Evolutionary conservation across 64 coral and sea anemone genomes (phyloP).

Genomic region (Orbicella faveolata): DNA sequence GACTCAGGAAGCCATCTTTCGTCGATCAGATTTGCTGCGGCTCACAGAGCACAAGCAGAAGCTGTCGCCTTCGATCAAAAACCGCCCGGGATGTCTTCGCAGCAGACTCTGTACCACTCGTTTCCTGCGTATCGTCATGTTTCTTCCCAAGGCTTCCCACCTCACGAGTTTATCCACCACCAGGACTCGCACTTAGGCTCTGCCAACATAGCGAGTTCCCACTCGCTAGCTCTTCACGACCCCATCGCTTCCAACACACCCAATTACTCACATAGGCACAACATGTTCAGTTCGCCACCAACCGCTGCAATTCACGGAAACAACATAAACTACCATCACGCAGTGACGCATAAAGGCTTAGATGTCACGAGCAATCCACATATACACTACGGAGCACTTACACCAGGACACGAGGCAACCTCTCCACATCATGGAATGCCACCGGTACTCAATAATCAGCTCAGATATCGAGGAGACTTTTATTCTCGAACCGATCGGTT

Average conservation of each 20-base stretch:
- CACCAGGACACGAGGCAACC: slow-evolving; percentile 63
- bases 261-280: slow-evolving; percentile 88
- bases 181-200: slow-evolving; percentile 86
- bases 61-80: slow-evolving; percentile 90
- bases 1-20: slow-evolving; percentile 85
- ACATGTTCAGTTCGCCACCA: slow-evolving; percentile 77
- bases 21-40: slow-evolving; percentile 79
- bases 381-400: slow-evolving; percentile 70
- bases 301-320: slow-evolving; percentile 78
- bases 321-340: slow-evolving; percentile 91
- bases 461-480: slow-evolving; percentile 73
- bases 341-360: slow-evolving; percentile 81
- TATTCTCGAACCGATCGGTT: slow-evolving; percentile 80
- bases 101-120: slow-evolving; percentile 94
- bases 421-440: slow-evolving; percentile 86
- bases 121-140: slow-evolving; percentile 96
- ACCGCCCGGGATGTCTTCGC: slow-evolving; percentile 80
- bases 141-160: slow-evolving; percentile 70
- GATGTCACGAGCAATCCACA: slow-evolving; percentile 63
- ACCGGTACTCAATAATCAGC: slow-evolving; percentile 63
- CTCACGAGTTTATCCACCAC: slow-evolving; percentile 89
- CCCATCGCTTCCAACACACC: slow-evolving; percentile 74
- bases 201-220: slow-evolving; percentile 64
- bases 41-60: slow-evolving; percentile 74
- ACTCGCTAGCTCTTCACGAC: slow-evolving; percentile 85